Base-by-base conservation (phyloP, 2,888 invertebrate species). In the Neoitamus cyanurus region DNA sequence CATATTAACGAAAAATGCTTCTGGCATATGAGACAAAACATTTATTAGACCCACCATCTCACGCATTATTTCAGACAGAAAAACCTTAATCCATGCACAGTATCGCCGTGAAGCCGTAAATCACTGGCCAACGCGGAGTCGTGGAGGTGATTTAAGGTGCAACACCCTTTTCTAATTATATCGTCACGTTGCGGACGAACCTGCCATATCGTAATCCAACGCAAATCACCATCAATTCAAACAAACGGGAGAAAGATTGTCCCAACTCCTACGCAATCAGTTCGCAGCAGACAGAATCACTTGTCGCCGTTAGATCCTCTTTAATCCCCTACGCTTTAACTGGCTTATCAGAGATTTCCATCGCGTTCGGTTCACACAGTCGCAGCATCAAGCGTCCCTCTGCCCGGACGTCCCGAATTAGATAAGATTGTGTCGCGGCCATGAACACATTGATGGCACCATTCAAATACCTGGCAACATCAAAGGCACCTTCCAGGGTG, bases 281-380 rank as follows among this genome's bases (percentile, higher is more conserved):
- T 31, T 36, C 36, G 31, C 34, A 11, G 73, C 34, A 73, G 73
- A 73, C 73, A 73, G 73, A 73, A 77, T 77, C 77, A 77, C 77
- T 77, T 77, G 77, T 46, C 77, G 46, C 77, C 42, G 46, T 77
- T 46, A 77, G 46, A 77, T 77, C 77, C 77, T 37, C 77, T 77
- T 77, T 77, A 77, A 77, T 77, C 77, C 77, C 30, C 77, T 77
- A 42, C 77, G 77, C 25, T 25, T 77, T 77, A 77, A 46, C 46
- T 42, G 46, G 42, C 77, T 77, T 77, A 77, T 77, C 77, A 13
- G 30, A 77, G 77, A 77, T 77, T 46, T 46, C 28, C 73, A 77
- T 77, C 77, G 28, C 77, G 46, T 25, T 42, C 28, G n/a, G 30
- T 42, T 77, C 77, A 77, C 77, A 77, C 37, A 77, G 77, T 46